A percentile compares a stretch with the other conserved stretches of the same genome.
phyloP scores from a whole-genome alignment of 2,797 vertebrate genomes.

The Chanos chanos region DNA sequence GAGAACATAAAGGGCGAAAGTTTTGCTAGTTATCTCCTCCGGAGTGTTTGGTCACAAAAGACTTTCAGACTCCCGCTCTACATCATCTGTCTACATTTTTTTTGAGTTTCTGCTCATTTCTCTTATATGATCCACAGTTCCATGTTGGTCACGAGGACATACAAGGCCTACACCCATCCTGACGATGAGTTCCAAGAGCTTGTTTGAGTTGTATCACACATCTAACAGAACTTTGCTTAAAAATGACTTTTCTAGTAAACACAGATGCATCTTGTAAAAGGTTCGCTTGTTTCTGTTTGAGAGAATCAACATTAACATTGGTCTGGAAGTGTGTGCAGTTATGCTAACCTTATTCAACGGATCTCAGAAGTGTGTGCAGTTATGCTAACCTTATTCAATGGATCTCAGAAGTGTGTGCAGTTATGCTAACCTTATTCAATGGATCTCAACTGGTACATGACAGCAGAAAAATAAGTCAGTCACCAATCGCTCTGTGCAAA shows the following conservation, averaged over 20 bases:
- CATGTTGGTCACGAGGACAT: background rate
- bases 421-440: constrained; percentile 28
- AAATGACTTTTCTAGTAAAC: no score
- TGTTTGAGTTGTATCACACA: no score
- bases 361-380: background rate
- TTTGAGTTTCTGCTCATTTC: background rate
- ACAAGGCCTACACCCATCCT: constrained; percentile 5
- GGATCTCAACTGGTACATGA: constrained; percentile 36
- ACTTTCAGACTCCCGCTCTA: no score
- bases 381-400: no score
- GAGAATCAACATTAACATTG: background rate
- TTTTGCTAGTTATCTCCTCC: no score
- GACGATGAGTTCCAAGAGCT: no score
- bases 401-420: constrained; percentile 7
- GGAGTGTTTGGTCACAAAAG: no score
- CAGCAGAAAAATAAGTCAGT: constrained; percentile 32
- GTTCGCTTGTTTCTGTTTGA: background rate
- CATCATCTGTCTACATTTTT: background rate
- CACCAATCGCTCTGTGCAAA: constrained; percentile 39
- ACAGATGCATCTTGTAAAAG: background rate
- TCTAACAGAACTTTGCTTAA: no score
- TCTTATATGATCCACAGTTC: background rate
- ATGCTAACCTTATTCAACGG: no score
- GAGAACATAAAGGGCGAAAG: background rate
- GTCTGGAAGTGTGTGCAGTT: background rate